Evolutionary conservation across 2,113 vertebrate genomes (phyloP).

Genomic region (Bagarius yarrelli): DNA sequence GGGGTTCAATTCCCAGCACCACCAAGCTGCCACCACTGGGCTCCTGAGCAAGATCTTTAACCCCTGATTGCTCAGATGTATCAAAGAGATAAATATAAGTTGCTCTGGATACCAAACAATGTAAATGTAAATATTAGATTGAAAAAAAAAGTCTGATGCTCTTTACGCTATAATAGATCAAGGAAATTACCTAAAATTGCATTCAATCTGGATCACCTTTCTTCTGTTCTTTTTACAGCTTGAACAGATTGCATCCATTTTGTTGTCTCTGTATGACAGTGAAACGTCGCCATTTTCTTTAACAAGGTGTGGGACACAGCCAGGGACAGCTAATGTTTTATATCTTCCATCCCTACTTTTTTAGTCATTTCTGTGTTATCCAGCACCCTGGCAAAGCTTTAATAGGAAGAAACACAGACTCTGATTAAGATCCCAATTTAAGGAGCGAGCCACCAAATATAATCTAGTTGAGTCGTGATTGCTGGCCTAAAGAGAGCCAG

Average conservation of each 20-base stretch:
- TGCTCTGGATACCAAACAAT: too few relatives aligned
- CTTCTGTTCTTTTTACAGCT: background rate
- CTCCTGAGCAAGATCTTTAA: too few relatives aligned
- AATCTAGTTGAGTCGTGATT: slow-evolving; percentile 59
- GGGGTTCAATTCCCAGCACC: too few relatives aligned
- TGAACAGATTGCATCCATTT: slow-evolving; percentile 7
- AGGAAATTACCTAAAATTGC: background rate
- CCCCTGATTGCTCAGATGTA: too few relatives aligned
- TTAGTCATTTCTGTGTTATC: slow-evolving; percentile 45
- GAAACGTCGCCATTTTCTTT: slow-evolving; percentile 21
- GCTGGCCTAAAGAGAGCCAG: slow-evolving; percentile 33
- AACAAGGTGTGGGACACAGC: background rate
- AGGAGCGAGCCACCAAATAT: slow-evolving; percentile 48
- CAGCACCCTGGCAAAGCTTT: slow-evolving; percentile 58
- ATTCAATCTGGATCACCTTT: slow-evolving; percentile 1
- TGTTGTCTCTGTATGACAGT: background rate
- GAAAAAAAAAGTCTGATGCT: too few relatives aligned
- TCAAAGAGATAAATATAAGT: too few relatives aligned
- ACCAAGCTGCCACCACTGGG: too few relatives aligned
- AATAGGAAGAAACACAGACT: slow-evolving; percentile 59
- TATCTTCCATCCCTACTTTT: slow-evolving; percentile 13
- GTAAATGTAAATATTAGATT: too few relatives aligned
- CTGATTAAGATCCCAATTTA: slow-evolving; percentile 62
- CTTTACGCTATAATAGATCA: background rate
- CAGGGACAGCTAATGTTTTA: slow-evolving; percentile 9